Conservation (phyloP, 1,140 invertebrate genomes). For the Reticulitermes speratus region DNA sequence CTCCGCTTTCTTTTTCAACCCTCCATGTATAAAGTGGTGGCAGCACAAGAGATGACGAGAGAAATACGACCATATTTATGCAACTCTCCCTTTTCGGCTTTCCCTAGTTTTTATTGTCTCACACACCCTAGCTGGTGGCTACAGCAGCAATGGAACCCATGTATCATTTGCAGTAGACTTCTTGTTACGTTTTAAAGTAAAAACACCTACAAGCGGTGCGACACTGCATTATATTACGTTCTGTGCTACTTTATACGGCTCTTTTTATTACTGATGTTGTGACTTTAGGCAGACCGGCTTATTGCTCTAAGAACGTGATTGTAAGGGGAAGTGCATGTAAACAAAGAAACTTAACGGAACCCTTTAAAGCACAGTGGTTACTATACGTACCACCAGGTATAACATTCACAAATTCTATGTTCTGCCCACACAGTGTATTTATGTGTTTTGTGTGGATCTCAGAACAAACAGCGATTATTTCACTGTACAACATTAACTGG, state of each 20-base stretch:
- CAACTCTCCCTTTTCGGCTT: slow-evolving; percentile 20
- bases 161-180: slow-evolving; percentile 20
- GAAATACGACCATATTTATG: slow-evolving; percentile 29
- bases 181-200: slow-evolving; percentile 24
- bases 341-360: too few species aligned
- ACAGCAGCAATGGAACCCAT: slow-evolving; percentile 14
- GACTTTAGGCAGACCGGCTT: background rate
- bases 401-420: too few species aligned
- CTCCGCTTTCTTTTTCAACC: background rate
- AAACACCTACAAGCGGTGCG: background rate
- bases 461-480: too few species aligned
- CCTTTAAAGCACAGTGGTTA: too few species aligned
- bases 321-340: background rate
- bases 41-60: background rate
- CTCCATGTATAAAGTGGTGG: background rate
- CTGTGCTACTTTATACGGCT: background rate
- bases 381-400: too few species aligned
- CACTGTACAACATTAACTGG: too few species aligned
- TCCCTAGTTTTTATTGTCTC: slow-evolving; percentile 26
- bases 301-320: background rate
- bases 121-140: background rate
- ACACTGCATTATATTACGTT: background rate
- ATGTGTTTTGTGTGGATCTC: too few species aligned
- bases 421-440: too few species aligned
- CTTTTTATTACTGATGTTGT: background rate